A percentile compares a stretch with the other conserved stretches of the same genome.
Conservation (phyloP, 2,113 vertebrate genomes). For the Erythrolamprus reginae region DNA sequence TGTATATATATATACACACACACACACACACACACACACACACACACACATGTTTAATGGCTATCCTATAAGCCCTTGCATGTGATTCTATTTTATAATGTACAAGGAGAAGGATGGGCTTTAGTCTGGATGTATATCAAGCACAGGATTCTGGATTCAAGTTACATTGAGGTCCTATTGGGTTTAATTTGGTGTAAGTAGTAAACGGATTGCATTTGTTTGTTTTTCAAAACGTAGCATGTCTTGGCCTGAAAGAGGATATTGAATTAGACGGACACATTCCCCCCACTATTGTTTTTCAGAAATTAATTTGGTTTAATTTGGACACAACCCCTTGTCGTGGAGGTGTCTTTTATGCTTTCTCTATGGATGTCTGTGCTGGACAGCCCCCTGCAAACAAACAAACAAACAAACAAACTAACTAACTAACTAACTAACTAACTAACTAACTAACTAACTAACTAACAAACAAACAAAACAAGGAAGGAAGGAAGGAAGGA, state of each 20-base stretch:
- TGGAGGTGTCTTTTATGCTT: background rate
- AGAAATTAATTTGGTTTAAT: background rate
- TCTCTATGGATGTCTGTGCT: no score
- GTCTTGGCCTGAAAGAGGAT: background rate
- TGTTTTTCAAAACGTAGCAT: background rate
- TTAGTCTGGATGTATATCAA: background rate
- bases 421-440: no score
- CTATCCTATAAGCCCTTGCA: background rate
- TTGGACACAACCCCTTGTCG: background rate
- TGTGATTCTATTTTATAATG: background rate
- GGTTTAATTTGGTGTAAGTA: background rate
- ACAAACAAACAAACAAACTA: background rate
- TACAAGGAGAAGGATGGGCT: no score
- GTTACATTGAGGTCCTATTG: background rate
- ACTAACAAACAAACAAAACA: no score
- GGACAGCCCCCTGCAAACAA: background rate
- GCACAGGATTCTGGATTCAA: background rate
- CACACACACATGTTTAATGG: background rate
- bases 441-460: no score
- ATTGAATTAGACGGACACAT: background rate
- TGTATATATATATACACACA: no score
- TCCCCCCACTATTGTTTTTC: background rate
- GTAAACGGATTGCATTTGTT: background rate
- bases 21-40: no score
- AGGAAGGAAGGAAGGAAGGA: no score